phyloP scores from a whole-genome alignment of 1,140 invertebrate genomes.

The Rhyacophila brunnea region DNA sequence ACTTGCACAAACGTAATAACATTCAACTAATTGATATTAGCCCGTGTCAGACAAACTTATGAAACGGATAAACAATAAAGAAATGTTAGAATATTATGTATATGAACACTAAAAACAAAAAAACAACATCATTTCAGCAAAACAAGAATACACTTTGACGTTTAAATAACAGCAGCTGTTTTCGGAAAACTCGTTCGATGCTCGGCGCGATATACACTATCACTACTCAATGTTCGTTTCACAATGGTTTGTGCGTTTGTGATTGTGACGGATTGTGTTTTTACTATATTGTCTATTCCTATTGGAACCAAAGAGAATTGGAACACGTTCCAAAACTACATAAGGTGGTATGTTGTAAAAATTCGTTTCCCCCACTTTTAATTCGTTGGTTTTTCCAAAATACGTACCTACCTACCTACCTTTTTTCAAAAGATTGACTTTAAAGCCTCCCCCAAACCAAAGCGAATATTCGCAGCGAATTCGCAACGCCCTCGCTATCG shows the following conservation, averaged over 20 bases:
- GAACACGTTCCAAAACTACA: too few species aligned
- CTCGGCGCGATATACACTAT: constrained; percentile 15
- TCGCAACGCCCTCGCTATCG: too few species aligned
- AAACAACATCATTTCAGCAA: constrained; percentile 10
- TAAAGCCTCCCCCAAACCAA: too few species aligned
- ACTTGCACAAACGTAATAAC: constrained; percentile 7
- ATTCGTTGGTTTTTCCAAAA: too few species aligned
- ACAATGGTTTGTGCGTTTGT: constrained; percentile 12
- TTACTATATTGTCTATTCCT: too few species aligned
- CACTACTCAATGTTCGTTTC: constrained; percentile 15
- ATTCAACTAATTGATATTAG: constrained; percentile 5
- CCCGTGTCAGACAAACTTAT: background rate
- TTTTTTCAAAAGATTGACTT: too few species aligned
- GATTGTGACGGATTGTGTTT: too few species aligned
- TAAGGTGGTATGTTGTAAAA: too few species aligned
- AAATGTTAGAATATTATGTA: constrained; percentile 2
- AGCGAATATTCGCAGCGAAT: too few species aligned
- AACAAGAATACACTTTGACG: constrained; percentile 12
- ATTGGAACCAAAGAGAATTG: too few species aligned
- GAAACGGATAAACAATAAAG: constrained; percentile 11
- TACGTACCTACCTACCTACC: too few species aligned
- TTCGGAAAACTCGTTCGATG: constrained; percentile 26
- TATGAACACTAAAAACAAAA: background rate
- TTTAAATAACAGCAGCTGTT: constrained; percentile 24
- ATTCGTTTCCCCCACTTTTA: too few species aligned